These are phyloP conservation scores for Homalodisca vitripennis DNA, from an alignment of 1,140 invertebrate genomes.

Conservation along the genomic window DNA sequence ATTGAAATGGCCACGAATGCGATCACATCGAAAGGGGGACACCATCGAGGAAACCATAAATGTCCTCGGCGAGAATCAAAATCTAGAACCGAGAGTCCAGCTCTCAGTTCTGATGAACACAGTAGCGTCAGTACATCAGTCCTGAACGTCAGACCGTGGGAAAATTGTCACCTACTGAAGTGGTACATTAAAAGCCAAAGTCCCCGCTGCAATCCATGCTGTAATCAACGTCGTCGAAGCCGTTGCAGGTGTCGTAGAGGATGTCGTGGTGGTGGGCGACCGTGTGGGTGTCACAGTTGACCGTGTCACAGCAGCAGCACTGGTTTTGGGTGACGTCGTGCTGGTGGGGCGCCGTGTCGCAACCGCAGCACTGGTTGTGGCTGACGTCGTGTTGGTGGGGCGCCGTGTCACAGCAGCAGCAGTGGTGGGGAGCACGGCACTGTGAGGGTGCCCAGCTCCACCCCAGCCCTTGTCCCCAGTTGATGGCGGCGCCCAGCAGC, in stretches of 20 bases:
- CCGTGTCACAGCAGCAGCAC: background rate
- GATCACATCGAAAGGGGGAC: background rate
- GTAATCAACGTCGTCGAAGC: conserved; percentile 24
- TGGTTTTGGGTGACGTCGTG: background rate
- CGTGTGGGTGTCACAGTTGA: background rate
- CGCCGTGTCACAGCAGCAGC: conserved; percentile 4
- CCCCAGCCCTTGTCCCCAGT: conserved; percentile 24
- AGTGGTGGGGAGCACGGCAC: background rate
- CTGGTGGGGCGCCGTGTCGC: conserved; percentile 8
- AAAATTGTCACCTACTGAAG: background rate
- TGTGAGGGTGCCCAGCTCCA: conserved; percentile 12
- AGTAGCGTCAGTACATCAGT: too few species aligned
- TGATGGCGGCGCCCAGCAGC: too few species aligned
- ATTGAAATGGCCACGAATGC: too few species aligned
- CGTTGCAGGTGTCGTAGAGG: conserved; percentile 5
- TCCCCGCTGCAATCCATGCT: conserved; percentile 27
- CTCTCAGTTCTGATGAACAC: conserved; percentile 17
- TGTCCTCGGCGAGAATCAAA: background rate
- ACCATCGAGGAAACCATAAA: background rate
- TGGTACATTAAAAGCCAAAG: conserved; percentile 25
- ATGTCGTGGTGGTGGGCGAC: conserved; percentile 9
- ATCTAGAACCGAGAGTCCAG: conserved; percentile 18
- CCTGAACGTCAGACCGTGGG: background rate
- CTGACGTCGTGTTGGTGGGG: background rate
- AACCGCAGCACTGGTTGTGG: conserved; percentile 28